Evolutionary conservation across 1,140 invertebrate species (phyloP), one percentile per base, ranked within the genome.

Genomic region (Megalopta genalis): DNA sequence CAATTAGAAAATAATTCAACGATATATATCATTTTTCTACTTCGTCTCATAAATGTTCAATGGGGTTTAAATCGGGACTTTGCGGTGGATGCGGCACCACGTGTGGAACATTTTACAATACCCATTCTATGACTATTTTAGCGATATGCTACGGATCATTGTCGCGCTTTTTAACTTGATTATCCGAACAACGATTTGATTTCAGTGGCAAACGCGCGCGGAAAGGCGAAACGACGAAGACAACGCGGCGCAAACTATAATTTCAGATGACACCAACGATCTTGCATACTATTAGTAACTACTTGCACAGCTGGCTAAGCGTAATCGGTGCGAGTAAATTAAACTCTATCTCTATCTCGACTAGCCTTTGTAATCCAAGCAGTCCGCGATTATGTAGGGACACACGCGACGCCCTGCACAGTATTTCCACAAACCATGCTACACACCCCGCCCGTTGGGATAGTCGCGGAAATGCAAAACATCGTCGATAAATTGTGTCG

Each of bases 331-430:
- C 67, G 70, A 87, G 66, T 86, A 88, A 86, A 88, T 88, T 88
- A 88, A 82, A 72, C 78, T 72, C 69, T 88, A 86, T 84, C 79
- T 82, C 71, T 79, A 70, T 83, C 59, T 74, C n/a, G 54, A 66
- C 54, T 78, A 84, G 49, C 73, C 70, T 88, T 88, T 83, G 82
- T 85, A 83, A 76, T 86, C 59, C 25, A 49, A 60, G 27, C 78
- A 65, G 54, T 84, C 71, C 65, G 81, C 78, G 78, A 85, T 86
- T 85, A 85, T 85, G 83, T 70, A 69, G 25, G 65, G 59, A 59
- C 59, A 86, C 87, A 88, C 87, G 87, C 87, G 63, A 88, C 46
- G 72, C 66, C 70, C 62, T 27, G 27, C 49, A 18, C 57, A 60
- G 54, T 62, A 54, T 39, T 63, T 32, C 32, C 57, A 27, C 32